phyloP scores from a whole-genome alignment of 92 coral and sea anemone genomes.

The Epizoanthus rinbou region DNA sequence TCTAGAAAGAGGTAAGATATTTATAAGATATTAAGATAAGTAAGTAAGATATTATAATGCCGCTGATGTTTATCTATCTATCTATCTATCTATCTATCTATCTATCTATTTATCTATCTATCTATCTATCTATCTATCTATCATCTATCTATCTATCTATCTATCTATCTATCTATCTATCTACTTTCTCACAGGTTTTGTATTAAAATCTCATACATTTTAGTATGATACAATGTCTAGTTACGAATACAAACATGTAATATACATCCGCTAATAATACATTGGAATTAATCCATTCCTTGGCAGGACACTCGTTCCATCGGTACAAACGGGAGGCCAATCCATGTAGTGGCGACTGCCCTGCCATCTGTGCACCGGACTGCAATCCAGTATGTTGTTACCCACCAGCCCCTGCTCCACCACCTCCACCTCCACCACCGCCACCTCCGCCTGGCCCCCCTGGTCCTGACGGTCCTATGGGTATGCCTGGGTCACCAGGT shows the following conservation, averaged over 20 bases:
- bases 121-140: no score
- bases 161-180: no score
- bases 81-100: no score
- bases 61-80: no score
- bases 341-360: conserved; percentile 67
- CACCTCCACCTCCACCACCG: conserved; percentile 25
- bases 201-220: no score
- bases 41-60: no score
- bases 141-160: no score
- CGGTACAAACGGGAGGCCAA: conserved; percentile 61
- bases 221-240: no score
- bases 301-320: not conserved
- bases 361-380: conserved; percentile 63
- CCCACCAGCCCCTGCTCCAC: conserved; percentile 34
- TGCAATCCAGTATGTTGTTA: conserved; percentile 34
- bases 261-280: not conserved
- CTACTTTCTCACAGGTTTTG: no score
- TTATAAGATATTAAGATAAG: no score
- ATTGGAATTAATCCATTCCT: not conserved
- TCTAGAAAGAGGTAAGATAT: not conserved
- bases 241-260: not conserved
- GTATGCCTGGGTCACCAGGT: conserved; percentile 11
- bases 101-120: no score
- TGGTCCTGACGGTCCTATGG: conserved; percentile 26
- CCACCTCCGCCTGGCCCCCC: conserved; percentile 43